A percentile compares a stretch with the other conserved stretches of the same genome.
These are phyloP conservation scores for Corvus moneduloides DNA, from an alignment of 2,113 vertebrate species.

Conservation along the genomic window DNA sequence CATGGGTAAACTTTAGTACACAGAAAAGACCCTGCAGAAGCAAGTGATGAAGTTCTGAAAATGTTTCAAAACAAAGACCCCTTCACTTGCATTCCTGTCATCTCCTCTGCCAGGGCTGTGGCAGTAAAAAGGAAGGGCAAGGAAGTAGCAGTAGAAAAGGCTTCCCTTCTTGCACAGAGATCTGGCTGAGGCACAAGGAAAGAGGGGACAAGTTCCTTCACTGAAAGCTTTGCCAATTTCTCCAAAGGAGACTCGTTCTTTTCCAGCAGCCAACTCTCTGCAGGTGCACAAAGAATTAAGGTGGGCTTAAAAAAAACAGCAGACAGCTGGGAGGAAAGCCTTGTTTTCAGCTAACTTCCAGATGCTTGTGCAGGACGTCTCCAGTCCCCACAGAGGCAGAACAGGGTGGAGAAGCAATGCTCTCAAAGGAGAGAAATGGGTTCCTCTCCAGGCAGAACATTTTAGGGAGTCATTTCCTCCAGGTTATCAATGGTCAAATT, in stretches of 20 bases:
- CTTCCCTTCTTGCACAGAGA: not conserved
- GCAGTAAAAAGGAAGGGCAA: not conserved
- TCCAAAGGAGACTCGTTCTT: not conserved
- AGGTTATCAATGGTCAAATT: not conserved
- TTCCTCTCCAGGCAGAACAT: not conserved
- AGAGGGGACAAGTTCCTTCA: not conserved
- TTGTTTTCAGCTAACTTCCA: not conserved
- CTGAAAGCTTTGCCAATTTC: not conserved
- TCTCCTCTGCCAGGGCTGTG: not conserved
- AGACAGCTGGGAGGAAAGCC: constrained; percentile 10
- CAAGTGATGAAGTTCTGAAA: not conserved
- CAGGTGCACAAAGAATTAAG: constrained; percentile 28
- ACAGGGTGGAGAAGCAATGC: not conserved
- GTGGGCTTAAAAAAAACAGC: not conserved
- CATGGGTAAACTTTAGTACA: not conserved
- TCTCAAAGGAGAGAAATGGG: not conserved
- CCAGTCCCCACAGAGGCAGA: not conserved
- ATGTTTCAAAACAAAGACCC: not conserved
- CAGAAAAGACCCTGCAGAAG: not conserved
- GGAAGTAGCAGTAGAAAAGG: not conserved
- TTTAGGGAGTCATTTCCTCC: not conserved
- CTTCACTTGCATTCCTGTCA: not conserved
- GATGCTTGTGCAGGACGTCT: not conserved
- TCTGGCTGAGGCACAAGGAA: not conserved
- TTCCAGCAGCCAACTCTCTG: not conserved